Evolutionary conservation across 92 coral and sea anemone species (phyloP), one percentile per base, ranked within the genome.

Genomic region (Siderastrea radians): DNA sequence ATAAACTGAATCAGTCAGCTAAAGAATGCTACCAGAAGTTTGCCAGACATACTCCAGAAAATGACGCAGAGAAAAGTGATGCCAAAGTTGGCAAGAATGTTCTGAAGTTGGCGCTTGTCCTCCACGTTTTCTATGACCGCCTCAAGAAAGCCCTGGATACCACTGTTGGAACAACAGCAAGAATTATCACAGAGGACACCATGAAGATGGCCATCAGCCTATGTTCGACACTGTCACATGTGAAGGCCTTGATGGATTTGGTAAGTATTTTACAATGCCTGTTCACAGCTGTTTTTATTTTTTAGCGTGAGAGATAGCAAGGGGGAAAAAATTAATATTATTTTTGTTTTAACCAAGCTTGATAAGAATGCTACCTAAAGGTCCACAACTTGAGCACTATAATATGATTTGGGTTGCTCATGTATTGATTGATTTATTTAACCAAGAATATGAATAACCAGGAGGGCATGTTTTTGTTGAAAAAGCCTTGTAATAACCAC

Each of bases 151-250:
- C 62, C 75, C 74, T 81, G 7, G 74, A 80, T 13, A 49, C 57
- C 15, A 4, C 76, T 15, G 26, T 72, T 72, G 76, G 76, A 9
- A 13, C 59, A 49, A 49, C 59, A 3, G 46, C 78, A 51, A 73
- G 78, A 73, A 17, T 6, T 51, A 52, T 64, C 43, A 4, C 63
- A 66, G 63, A 80, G 74, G 38, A 9, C 16, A 67, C 75, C 13
- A 80, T 81, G 86, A 81, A 51, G 77, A 81, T 68, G 86, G 86
- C 86, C 8, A 53, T 81, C 6, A 81, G 79, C 65, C 79, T 75
- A 7, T 75, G 79, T 44, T 75, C 79, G 10, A 75, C 65, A 54
- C 49, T 75, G 14, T 75, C 65, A 2, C 79, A 75, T 73, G 43
- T 52, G 19, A 73, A 73, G 62, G 78, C 78, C 47, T 73, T 73